Percentiles rank a stretch among this genome's conserved stretches.
These are phyloP conservation scores for Lutraria rhynchaena DNA, from an alignment of 1,140 invertebrate species.

Conservation along the genomic window DNA sequence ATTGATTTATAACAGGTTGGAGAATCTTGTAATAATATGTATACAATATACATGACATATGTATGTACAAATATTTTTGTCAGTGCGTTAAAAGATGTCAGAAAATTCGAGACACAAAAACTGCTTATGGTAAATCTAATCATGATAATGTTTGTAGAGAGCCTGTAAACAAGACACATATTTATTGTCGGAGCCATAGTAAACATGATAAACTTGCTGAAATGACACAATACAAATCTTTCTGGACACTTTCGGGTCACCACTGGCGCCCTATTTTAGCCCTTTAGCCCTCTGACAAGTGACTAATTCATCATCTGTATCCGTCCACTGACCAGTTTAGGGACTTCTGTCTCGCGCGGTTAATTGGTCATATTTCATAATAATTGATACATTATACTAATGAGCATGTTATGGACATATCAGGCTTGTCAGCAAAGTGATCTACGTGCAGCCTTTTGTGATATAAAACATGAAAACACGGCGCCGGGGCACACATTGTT, in stretches of 20 bases:
- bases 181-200: constrained; percentile 18
- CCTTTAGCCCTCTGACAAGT: constrained; percentile 5
- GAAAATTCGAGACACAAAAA: not conserved
- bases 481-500: not conserved
- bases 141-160: not conserved
- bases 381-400: constrained; percentile 54
- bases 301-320: constrained; percentile 23
- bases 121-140: not conserved
- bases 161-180: constrained; percentile 36
- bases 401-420: not conserved
- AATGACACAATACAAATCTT: constrained; percentile 33
- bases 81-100: too few species aligned
- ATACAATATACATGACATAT: too few species aligned
- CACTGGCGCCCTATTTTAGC: constrained; percentile 27
- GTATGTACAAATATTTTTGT: too few species aligned
- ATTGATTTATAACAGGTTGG: too few species aligned
- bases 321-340: too few species aligned
- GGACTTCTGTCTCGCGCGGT: constrained; percentile 12
- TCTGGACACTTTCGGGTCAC: constrained; percentile 18
- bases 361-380: constrained; percentile 53
- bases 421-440: constrained; percentile 17
- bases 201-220: constrained; percentile 1
- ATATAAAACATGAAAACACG: too few species aligned
- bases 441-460: not conserved
- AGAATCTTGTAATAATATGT: too few species aligned